Evolutionary conservation across 2,888 invertebrate genomes (phyloP), one percentile per base, ranked within the genome.

Genomic region (Galerucella pusilla): DNA sequence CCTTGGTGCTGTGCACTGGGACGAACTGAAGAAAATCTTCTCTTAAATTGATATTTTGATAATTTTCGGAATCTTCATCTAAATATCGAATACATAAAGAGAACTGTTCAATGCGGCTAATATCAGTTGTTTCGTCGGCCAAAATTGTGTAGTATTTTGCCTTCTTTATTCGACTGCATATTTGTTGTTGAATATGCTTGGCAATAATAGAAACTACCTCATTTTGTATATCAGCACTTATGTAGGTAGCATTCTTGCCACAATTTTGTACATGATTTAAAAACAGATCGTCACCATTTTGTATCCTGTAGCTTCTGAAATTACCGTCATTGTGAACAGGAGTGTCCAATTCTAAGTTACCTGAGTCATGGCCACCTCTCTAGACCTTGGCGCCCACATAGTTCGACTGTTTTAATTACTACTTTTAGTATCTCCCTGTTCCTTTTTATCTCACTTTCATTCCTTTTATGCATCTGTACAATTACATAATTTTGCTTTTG

Each of bases 51-150:
- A 12, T 25, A 20, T 16, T 25, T 61, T 46, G 7, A 46, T 10
- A 61, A 25, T 20, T 61, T 61, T 61, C 28, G 28, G 16, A 16
- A 25, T 61, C 61, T 25, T 61, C 61, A 61, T 61, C 28, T 12
- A 61, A 25, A 25, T 73, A 66, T 45, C 71, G n/a, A 12, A 67
- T 45, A 57, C 66, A 66, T 42, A 73, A 57, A 28, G 73, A 65
- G 14, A 73, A 45, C 52, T 68, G 68, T 25, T 68, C 68, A 20
- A 10, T 54, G 11, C 12, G 45, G 25, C 68, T 66, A 10, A 73
- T 57, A 73, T 73, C 73, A 35, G 68, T 68, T 11, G 73, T 73
- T 57, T 73, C 64, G 52, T 73, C 66, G n/a, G 60, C 66, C 12
- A 72, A 46, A 14, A 72, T 60, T 42, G 45, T 64, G 25, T 49